Evolutionary conservation across 2,113 vertebrate genomes (phyloP).

Genomic region (Gambusia affinis): DNA sequence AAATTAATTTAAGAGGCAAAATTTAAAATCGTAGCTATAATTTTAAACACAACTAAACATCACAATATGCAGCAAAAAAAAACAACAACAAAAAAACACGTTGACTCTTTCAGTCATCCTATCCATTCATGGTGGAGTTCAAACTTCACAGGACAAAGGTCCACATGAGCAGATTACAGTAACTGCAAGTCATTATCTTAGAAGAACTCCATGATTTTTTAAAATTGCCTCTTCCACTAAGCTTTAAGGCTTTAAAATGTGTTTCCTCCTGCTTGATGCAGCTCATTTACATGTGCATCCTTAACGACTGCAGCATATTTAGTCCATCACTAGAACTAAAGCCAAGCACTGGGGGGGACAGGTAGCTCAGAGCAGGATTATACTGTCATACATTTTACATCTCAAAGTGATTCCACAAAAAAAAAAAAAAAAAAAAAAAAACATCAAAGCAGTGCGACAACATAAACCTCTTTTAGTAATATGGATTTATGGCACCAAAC

Average conservation of each 20-base stretch:
- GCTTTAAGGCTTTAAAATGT: constrained; percentile 11
- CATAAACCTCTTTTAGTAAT: background rate
- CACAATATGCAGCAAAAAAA: too few relatives aligned
- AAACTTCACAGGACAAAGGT: background rate
- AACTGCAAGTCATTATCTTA: background rate
- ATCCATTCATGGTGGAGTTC: constrained; percentile 8
- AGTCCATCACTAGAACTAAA: constrained; percentile 9
- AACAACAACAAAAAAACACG: too few relatives aligned
- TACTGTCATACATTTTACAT: constrained; percentile 4
- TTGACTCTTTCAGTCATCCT: background rate
- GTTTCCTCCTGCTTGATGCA: constrained; percentile 21
- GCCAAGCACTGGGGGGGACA: background rate
- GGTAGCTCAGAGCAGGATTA: background rate
- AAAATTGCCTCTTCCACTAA: background rate
- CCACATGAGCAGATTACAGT: background rate
- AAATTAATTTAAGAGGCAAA: too few relatives aligned
- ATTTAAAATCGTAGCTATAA: background rate
- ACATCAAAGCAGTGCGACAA: constrained; percentile 1
- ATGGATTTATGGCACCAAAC: constrained; percentile 2
- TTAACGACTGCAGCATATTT: background rate
- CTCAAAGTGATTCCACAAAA: background rate
- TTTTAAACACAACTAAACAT: background rate
- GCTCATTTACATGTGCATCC: constrained; percentile 10
- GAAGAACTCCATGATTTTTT: background rate
- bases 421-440: constrained; percentile 1